phyloP scores from a whole-genome alignment of 1,140 invertebrate genomes.

The Ooceraea biroi region DNA sequence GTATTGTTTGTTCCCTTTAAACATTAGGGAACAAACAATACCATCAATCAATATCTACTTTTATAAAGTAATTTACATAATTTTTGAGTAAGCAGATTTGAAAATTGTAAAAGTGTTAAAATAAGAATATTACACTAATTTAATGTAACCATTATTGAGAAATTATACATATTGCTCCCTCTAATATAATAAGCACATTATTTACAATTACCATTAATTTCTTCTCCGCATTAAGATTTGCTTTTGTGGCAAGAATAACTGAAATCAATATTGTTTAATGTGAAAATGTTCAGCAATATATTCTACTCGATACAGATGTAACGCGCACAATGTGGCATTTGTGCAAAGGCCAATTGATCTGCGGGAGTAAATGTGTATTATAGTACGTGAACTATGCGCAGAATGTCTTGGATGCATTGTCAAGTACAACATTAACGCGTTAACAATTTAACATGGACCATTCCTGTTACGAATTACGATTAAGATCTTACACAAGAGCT shows the following conservation, averaged over 20 bases:
- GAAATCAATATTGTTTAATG: conserved; percentile 9
- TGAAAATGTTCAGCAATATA: not conserved
- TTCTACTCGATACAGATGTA: not conserved
- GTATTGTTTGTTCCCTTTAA: not conserved
- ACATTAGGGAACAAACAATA: not conserved
- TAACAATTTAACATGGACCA: no score
- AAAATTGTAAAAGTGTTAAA: no score
- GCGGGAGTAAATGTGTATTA: conserved; percentile 28
- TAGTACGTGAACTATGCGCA: not conserved
- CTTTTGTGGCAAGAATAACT: not conserved
- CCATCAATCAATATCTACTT: not conserved
- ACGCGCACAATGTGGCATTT: not conserved
- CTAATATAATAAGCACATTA: no score
- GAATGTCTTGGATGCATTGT: conserved; percentile 19
- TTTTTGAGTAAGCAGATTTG: no score
- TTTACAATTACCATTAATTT: not conserved
- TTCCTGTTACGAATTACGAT: not conserved
- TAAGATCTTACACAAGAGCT: not conserved
- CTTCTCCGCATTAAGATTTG: not conserved
- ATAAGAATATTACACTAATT: no score
- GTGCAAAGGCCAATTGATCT: conserved; percentile 1
- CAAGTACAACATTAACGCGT: not conserved
- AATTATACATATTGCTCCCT: no score
- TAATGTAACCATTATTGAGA: no score
- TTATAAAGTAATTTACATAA: not conserved